These are phyloP conservation scores for Mus pahari DNA, from an alignment of 2,113 vertebrate genomes.

Conservation along the genomic window DNA sequence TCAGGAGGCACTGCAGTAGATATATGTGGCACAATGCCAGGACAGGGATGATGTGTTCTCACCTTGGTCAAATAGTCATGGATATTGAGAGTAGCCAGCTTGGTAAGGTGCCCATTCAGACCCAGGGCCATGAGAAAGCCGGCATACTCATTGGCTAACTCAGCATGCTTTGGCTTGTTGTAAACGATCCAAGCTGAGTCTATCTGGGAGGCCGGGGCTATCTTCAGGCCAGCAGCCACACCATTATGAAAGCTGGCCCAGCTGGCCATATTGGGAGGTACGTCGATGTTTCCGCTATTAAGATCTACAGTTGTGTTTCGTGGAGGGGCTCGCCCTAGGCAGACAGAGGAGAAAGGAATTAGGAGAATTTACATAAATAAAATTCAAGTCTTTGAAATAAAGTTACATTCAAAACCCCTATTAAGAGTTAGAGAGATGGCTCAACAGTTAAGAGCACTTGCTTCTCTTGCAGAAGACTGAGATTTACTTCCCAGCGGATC, in stretches of 20 bases:
- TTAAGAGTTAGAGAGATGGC: background rate
- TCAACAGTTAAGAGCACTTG: background rate
- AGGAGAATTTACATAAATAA: constrained; percentile 11
- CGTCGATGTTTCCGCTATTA: constrained; percentile 97
- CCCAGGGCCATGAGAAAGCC: constrained; percentile 99
- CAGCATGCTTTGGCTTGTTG: constrained; percentile 97
- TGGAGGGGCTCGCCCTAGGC: constrained; percentile 94
- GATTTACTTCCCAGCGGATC: background rate
- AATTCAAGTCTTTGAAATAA: constrained; percentile 21
- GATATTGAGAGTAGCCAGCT: constrained; percentile 97
- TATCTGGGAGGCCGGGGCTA: constrained; percentile 96
- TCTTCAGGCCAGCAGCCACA: constrained; percentile 96
- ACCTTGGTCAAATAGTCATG: constrained; percentile 99
- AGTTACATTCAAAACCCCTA: constrained; percentile 5
- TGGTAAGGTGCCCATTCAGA: constrained; percentile 97
- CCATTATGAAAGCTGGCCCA: constrained; percentile 99
- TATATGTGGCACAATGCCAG: background rate
- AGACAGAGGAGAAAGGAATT: background rate
- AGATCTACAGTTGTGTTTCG: constrained; percentile 96
- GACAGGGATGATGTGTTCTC: constrained; percentile 33
- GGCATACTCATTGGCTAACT: constrained; percentile 96
- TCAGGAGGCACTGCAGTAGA: background rate
- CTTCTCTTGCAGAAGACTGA: background rate
- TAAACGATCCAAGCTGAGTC: constrained; percentile 99
- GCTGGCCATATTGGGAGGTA: constrained; percentile 98